These are phyloP conservation scores for Eudasyphora cyanicolor DNA, from an alignment of 2,888 invertebrate species.

Conservation along the genomic window DNA sequence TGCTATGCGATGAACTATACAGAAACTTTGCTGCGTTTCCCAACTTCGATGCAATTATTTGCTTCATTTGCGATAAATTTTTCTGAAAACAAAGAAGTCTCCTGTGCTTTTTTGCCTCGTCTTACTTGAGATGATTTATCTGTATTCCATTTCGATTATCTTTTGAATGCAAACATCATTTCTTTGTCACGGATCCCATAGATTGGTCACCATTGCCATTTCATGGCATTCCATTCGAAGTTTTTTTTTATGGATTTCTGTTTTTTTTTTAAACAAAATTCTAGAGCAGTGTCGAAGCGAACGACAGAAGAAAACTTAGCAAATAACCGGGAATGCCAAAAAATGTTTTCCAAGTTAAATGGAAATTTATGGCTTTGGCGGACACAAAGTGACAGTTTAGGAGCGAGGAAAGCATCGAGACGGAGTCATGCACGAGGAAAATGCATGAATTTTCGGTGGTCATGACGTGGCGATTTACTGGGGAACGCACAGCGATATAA, in stretches of 20 bases:
- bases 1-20: not conserved
- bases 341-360: conserved; percentile 21
- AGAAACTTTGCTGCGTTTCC: not conserved
- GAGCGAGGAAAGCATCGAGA: not conserved
- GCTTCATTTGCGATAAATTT: conserved; percentile 50
- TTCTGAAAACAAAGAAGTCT: conserved; percentile 22
- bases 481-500: conserved; percentile 1
- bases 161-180: conserved; percentile 45
- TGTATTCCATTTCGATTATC: conserved; percentile 17
- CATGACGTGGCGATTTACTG: not conserved
- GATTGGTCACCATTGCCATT: conserved; percentile 54
- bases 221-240: not conserved
- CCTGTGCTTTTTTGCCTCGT: conserved; percentile 8
- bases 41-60: conserved; percentile 40
- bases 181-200: conserved; percentile 48
- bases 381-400: conserved; percentile 56
- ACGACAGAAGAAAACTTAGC: not conserved
- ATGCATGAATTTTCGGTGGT: not conserved
- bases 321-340: conserved; percentile 11
- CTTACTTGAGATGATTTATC: conserved; percentile 17
- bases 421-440: not conserved
- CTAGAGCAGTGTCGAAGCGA: conserved; percentile 31
- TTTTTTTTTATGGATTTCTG: conserved; percentile 26
- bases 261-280: conserved; percentile 9
- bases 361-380: conserved; percentile 58